Conservation (phyloP, 2,797 vertebrate species). For the Chelonia mydas region DNA sequence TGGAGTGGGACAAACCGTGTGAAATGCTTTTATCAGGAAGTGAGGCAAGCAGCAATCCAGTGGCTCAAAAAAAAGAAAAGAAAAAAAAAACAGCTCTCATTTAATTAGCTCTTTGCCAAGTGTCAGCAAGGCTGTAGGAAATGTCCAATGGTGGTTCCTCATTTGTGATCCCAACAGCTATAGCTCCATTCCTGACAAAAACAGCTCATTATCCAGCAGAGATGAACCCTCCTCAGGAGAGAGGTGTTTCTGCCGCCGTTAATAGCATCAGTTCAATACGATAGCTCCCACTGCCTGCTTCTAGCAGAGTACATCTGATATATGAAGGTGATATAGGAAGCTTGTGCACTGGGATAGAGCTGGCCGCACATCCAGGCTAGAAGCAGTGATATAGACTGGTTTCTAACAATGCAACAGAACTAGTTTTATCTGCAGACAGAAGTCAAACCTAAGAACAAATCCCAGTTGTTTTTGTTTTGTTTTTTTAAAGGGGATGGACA, state of each 20-base stretch:
- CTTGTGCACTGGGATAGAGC: rapidly evolving
- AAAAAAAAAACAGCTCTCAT: not conserved
- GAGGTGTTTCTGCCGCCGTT: constrained; percentile 29
- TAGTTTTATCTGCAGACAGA: not conserved
- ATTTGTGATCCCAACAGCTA: constrained; percentile 43
- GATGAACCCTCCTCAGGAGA: constrained; percentile 30
- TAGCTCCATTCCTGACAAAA: constrained; percentile 7
- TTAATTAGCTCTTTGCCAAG: constrained; percentile 57
- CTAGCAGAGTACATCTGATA: not conserved
- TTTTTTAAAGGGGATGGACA: not conserved
- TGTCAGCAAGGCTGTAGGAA: not conserved
- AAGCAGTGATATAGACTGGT: not conserved
- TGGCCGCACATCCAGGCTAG: not conserved
- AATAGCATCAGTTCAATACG: not conserved
- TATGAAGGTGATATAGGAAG: rapidly evolving
- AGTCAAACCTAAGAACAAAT: not conserved
- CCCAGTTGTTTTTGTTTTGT: not conserved
- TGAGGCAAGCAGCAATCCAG: constrained; percentile 29
- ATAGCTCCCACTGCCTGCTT: not conserved
- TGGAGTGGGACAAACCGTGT: constrained; percentile 43
- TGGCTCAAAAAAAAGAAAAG: not conserved
- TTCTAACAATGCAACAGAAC: not conserved
- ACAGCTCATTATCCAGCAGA: constrained; percentile 64
- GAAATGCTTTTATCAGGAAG: constrained; percentile 1
- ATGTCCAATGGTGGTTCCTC: constrained; percentile 29